Base-by-base conservation (phyloP, 2,888 invertebrate genomes). In the Odontocerum albicorne region DNA sequence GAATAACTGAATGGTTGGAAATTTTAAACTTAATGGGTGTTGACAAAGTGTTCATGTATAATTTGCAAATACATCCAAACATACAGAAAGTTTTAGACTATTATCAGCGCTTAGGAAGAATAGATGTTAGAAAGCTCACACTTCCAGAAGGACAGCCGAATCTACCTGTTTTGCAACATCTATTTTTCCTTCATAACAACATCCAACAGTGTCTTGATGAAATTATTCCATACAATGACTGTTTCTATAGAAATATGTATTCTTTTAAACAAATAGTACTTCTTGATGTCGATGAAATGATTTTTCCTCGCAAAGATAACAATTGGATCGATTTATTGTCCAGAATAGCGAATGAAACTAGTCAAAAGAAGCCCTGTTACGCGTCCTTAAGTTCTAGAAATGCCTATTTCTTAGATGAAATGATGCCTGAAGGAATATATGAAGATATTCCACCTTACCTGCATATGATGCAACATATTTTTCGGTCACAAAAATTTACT, bases 131-230 rank as follows among this genome's bases (percentile, higher is more conserved):
- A 16, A 90, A 89, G 0, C 70, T 94, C 27, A 90, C 91, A 3
- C 73, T 96, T 59, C 92, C 94, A 0, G 93, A 93, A 8, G 90
- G 91, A 0, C 91, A 92, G 67, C 94, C 95, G 0, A 95, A 94
- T 71, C 84, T 90, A 32, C 92, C 92, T 0, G 87, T 88, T 1
- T 86, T 93, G 65, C 91, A 92, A 69, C 92, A 92, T 70, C 81
- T 92, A 73, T 96, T 92, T 68, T 80, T 96, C 44, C 88, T 88
- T 54, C 90, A 91, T 69, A 94, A 93, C 72, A 87, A 91, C 21
- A 93, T 92, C 66, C 91, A 95, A 74, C 96, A 96, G 73, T 81
- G 96, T 8, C 92, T 95, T 70, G 93, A 95, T 75, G 96, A 96
- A 73, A 80, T 96, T 56, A 91, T 96, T 65, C 94, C 96, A 4